These are phyloP conservation scores for Conchocele bisecta DNA, from an alignment of 2,888 invertebrate species.

Conservation along the genomic window DNA sequence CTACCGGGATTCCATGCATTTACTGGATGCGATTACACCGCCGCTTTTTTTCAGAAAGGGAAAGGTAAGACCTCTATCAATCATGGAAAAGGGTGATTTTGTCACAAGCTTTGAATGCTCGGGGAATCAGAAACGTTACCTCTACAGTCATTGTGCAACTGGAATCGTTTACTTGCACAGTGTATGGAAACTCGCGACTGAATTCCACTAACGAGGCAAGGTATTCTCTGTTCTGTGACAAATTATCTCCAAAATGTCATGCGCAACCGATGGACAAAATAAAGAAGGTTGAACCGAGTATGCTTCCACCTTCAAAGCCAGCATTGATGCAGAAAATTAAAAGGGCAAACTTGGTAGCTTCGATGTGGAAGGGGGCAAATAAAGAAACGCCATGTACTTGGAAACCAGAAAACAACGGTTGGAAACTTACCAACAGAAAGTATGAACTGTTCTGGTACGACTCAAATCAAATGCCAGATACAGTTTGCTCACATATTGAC, in stretches of 20 bases:
- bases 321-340: background rate
- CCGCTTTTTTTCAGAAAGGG: slow-evolving; percentile 8
- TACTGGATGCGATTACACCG: slow-evolving; percentile 21
- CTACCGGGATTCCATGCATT: slow-evolving; percentile 19
- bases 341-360: slow-evolving; percentile 2
- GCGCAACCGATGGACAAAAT: slow-evolving; percentile 4
- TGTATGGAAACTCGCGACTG: slow-evolving; percentile 6
- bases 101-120: no score
- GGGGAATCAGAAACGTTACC: no score
- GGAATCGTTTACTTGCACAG: slow-evolving; percentile 8
- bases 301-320: slow-evolving; percentile 12
- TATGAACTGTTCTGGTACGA: slow-evolving; percentile 4
- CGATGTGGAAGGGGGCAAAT: slow-evolving; percentile 5
- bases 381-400: background rate
- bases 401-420: slow-evolving; percentile 3
- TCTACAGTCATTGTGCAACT: background rate
- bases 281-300: slow-evolving; percentile 4
- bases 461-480: slow-evolving; percentile 7
- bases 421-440: background rate
- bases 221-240: background rate
- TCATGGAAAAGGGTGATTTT: no score
- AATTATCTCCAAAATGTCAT: background rate
- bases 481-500: no score
- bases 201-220: background rate
- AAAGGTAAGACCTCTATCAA: no score